phyloP scores from a whole-genome alignment of 1,140 invertebrate species.

The Drosophila prosaltans region DNA sequence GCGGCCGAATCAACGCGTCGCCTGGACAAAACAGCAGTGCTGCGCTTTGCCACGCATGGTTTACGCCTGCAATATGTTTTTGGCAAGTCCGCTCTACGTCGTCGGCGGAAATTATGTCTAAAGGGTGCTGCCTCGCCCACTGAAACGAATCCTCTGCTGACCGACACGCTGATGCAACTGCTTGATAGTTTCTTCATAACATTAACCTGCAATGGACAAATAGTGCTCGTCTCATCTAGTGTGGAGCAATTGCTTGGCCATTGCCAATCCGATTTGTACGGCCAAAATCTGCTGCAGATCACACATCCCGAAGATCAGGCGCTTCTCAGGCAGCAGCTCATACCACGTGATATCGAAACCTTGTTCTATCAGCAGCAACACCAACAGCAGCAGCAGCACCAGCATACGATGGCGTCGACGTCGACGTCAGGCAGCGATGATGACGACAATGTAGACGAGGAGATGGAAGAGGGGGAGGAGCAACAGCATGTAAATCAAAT shows the following conservation, averaged over 20 bases:
- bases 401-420: conserved; percentile 59
- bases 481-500: conserved; percentile 7
- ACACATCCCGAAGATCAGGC: conserved; percentile 91
- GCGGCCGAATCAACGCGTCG: conserved; percentile 90
- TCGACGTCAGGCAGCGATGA: conserved; percentile 75
- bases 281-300: conserved; percentile 91
- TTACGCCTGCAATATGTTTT: conserved; percentile 84
- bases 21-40: conserved; percentile 95
- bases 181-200: conserved; percentile 90
- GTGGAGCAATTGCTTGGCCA: conserved; percentile 93
- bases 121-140: conserved; percentile 33
- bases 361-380: conserved; percentile 69
- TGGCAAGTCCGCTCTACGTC: conserved; percentile 65
- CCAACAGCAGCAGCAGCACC: conserved; percentile 37
- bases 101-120: conserved; percentile 37
- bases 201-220: conserved; percentile 91
- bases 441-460: conserved; percentile 64
- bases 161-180: conserved; percentile 83
- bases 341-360: conserved; percentile 84
- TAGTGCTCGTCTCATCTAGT: conserved; percentile 93
- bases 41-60: conserved; percentile 91
- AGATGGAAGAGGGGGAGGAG: conserved; percentile 32
- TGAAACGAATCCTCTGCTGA: conserved; percentile 57
- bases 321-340: conserved; percentile 87
- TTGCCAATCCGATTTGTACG: conserved; percentile 93